Base-by-base conservation (phyloP, 2,888 invertebrate species). In the Amblyjoppa proteus region DNA sequence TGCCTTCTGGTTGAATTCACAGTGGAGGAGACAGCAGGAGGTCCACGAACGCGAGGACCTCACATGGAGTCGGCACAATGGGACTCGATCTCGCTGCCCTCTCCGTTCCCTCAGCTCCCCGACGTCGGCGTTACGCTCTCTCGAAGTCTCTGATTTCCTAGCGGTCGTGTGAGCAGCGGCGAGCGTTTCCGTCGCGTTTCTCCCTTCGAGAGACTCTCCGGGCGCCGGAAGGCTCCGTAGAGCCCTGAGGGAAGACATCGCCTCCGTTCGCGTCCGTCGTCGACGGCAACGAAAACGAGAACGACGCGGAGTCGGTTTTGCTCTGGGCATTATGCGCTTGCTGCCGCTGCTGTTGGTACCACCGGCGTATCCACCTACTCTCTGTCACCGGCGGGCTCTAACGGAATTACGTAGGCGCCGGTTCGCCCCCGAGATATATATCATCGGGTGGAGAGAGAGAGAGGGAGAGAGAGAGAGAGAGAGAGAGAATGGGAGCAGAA, bases 41-140 rank as follows among this genome's bases (percentile, higher is more conserved):
- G 90, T 92, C 90, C 84, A 83, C 85, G 84, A 87, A 87, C 80
- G 76, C 86, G 86, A 70, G 84, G 92, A 91, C 91, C 91, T 90
- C 92, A 92, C 91, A 90, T 90, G 88, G 90, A 69, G 90, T 88
- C 20, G 64, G 77, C 81, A 90, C 91, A 91, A 91, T 91, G 89
- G 90, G 86, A 81, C 79, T 79, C 84, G 41, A 51, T 69, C 58
- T 61, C 78, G 84, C 31, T 84, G 84, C 85, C 85, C 85, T 70
- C 69, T 85, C 75, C 74, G 20, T 66, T 85, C 85, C 68, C 71
- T 28, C 61, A 73, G 28, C 38, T 68, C 41, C 68, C 41, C 68
- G 38, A 3, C 56, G 28, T 68, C 51, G 45, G 45, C 56, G 31
- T 56, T 79, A 82, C 74, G 75, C 86, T 80, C 87, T 87, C 83